These are phyloP conservation scores for Hippoglossus stenolepis DNA, from an alignment of 2,113 vertebrate genomes.

Conservation along the genomic window DNA sequence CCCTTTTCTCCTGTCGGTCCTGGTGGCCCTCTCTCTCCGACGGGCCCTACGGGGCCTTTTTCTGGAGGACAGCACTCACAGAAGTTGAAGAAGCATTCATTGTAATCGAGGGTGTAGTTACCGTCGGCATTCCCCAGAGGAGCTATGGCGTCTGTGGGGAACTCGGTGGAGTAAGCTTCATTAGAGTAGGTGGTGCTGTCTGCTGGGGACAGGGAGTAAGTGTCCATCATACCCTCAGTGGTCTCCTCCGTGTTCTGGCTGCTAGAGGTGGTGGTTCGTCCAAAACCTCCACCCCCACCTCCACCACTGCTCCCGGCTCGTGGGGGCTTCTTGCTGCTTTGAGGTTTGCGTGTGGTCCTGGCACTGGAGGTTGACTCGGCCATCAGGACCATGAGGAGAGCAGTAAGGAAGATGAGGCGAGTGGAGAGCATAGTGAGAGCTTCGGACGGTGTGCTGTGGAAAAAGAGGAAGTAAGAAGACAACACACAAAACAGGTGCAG, in stretches of 20 bases:
- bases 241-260: conserved; percentile 62
- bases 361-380: conserved; percentile 36
- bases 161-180: conserved; percentile 68
- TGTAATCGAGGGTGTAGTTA: conserved; percentile 87
- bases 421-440: conserved; percentile 54
- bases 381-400: conserved; percentile 54
- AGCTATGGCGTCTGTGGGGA: conserved; percentile 74
- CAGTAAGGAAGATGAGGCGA: conserved; percentile 61
- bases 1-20: conserved; percentile 84
- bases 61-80: conserved; percentile 90
- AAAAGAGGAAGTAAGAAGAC: not conserved
- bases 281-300: conserved; percentile 24
- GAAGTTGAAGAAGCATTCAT: conserved; percentile 91
- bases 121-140: conserved; percentile 77
- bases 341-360: conserved; percentile 85
- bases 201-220: conserved; percentile 43
- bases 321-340: conserved; percentile 85
- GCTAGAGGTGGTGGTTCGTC: conserved; percentile 53
- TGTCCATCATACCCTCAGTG: conserved; percentile 74
- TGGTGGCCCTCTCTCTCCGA: conserved; percentile 79
- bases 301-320: conserved; percentile 44
- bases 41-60: conserved; percentile 82
- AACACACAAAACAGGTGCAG: not conserved
- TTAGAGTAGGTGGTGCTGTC: conserved; percentile 75
- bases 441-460: conserved; percentile 27